Percentiles rank a stretch among this genome's conserved stretches.
These are phyloP conservation scores for Patella vulgata DNA, from an alignment of 1,140 invertebrate species.

Conservation along the genomic window DNA sequence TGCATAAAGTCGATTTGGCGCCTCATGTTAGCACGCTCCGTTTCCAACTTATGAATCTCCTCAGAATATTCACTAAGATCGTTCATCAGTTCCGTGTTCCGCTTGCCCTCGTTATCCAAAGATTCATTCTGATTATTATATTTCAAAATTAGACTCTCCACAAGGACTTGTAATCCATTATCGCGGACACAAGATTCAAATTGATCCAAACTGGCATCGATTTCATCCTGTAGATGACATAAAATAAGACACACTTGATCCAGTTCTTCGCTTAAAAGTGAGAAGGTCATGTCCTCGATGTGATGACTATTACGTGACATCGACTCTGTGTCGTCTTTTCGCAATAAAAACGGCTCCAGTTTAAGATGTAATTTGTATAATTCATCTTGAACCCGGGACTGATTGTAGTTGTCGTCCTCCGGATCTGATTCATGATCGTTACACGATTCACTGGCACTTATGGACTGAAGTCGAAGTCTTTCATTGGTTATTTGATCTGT, in stretches of 20 bases:
- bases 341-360: slow-evolving; percentile 2
- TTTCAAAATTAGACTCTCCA: not conserved
- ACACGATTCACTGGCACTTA: not conserved
- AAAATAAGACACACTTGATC: slow-evolving; percentile 3
- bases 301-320: not conserved
- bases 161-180: not conserved
- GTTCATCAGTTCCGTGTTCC: slow-evolving; percentile 24
- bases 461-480: slow-evolving; percentile 21
- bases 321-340: not conserved
- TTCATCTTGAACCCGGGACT: slow-evolving; percentile 7
- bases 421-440: not conserved
- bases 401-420: slow-evolving; percentile 7
- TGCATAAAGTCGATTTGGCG: slow-evolving; percentile 26
- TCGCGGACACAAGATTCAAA: not conserved
- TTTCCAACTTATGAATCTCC: slow-evolving; percentile 39
- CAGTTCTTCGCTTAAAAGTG: slow-evolving; percentile 13
- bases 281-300: slow-evolving; percentile 18
- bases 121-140: not conserved
- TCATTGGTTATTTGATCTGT: slow-evolving; percentile 43
- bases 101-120: not conserved
- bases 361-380: slow-evolving; percentile 21
- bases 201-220: not conserved
- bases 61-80: slow-evolving; percentile 45
- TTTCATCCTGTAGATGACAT: slow-evolving; percentile 1
- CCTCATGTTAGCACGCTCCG: slow-evolving; percentile 26